A percentile compares a stretch with the other conserved stretches of the same genome.
These are phyloP conservation scores for Opisthocomus hoazin DNA, from an alignment of 2,113 vertebrate genomes.

Conservation along the genomic window DNA sequence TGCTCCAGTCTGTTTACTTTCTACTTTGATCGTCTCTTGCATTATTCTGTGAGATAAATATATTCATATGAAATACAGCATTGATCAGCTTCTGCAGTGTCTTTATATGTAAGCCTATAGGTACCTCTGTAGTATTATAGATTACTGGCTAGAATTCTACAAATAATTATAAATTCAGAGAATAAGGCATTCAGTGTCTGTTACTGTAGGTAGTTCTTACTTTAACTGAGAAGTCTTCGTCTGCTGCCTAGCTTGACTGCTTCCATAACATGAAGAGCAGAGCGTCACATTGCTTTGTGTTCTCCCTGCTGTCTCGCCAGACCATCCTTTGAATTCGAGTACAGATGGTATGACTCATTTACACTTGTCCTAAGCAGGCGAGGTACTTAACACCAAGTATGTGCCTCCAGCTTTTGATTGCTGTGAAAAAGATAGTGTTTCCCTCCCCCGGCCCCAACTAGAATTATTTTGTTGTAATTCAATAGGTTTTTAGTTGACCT, in stretches of 20 bases:
- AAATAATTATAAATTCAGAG: background rate
- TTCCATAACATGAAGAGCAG: background rate
- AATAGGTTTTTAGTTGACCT: background rate
- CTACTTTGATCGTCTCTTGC: background rate
- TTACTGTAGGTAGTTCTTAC: background rate
- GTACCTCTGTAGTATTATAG: background rate
- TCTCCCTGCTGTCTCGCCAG: constrained; percentile 48
- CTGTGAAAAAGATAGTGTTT: background rate
- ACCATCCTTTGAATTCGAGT: constrained; percentile 18
- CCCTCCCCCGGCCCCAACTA: background rate
- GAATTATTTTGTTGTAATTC: background rate
- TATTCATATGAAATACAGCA: background rate
- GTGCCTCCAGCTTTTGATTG: constrained; percentile 18
- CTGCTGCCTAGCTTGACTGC: background rate
- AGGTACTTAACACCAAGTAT: constrained; percentile 27
- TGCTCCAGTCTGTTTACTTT: background rate
- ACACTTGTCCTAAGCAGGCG: constrained; percentile 42
- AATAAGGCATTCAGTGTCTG: background rate
- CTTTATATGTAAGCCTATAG: background rate
- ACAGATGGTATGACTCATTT: constrained; percentile 59
- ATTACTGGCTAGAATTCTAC: background rate
- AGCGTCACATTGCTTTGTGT: background rate
- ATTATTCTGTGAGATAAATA: background rate
- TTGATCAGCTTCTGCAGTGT: background rate
- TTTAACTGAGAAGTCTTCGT: background rate